Base-by-base conservation (phyloP, 2,113 vertebrate genomes). In the Marmota monax region DNA sequence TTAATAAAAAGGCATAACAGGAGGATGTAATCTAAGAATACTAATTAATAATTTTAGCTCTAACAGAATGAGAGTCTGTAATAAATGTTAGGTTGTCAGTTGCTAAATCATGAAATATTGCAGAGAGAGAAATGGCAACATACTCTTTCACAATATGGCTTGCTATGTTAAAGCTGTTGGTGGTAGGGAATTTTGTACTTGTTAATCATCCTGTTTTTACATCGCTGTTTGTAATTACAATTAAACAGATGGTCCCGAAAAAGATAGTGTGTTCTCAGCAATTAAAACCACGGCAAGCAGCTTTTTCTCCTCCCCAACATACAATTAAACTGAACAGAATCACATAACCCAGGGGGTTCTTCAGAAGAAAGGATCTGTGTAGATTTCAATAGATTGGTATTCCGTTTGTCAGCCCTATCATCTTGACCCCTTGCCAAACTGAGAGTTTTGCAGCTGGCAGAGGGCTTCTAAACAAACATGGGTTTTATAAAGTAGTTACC, bases 201-300 rank as follows among this genome's bases (percentile, higher is more conserved):
- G 88, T 97, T 97, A 96, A 97, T 96, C 96, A 96, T 92, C 95
- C 77, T 95, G 96, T 92, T 97, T 97, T 96, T 92, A 96, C 76
- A 95, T 88, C 3, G 25, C 87, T 70, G 53, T 95, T 97, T 97
- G 67, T 95, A 96, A 96, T 98, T 95, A 93, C n/a, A 97, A 95
- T 88, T 96, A 97, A 97, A 93, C 97, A 98, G 98, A 98, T 93
- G 97, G 97, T 96, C 97, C 94, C 73, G 95, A 67, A 94, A 97
- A 93, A 92, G 94, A 97, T 94, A 88, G 70, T 48, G 70, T 98
- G 97, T 95, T 92, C 95, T 95, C 93, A 83, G 94, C 95, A 94
- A 96, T 98, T 96, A 97, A 97, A 97, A 87, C 82, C 90, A 65
- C 69, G 12, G 88, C 92, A 96, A 85, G 73, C 65, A 67, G 88